These are phyloP conservation scores for Chiloscyllium plagiosum DNA, from an alignment of 2,113 vertebrate genomes.

Conservation along the genomic window DNA sequence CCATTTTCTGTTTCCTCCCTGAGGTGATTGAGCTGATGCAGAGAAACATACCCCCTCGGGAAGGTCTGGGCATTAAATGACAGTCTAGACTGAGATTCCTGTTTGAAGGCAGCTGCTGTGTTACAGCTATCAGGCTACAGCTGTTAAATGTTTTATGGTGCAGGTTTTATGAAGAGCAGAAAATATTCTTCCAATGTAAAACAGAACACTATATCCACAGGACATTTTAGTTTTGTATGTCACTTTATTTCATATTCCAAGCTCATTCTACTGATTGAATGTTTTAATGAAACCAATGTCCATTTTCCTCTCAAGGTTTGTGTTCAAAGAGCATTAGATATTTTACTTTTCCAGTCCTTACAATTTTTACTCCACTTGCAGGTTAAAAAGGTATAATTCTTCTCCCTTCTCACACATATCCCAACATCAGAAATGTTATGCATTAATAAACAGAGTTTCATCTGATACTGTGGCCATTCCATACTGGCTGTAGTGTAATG, in stretches of 20 bases:
- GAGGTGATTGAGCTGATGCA: not conserved
- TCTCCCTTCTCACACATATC: not conserved
- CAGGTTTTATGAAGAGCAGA: slow-evolving; percentile 1
- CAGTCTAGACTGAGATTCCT: slow-evolving; percentile 13
- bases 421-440: not conserved
- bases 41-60: not conserved
- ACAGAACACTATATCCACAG: not conserved
- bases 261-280: not conserved
- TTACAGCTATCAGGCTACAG: not conserved
- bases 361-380: not conserved
- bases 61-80: not conserved
- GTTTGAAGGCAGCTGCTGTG: not conserved
- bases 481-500: not conserved
- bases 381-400: not conserved
- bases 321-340: not conserved
- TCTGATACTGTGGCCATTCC: not conserved
- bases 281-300: not conserved
- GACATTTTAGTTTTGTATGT: not conserved
- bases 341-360: not conserved
- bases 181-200: not conserved
- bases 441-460: not conserved
- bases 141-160: slow-evolving; percentile 22
- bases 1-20: not conserved
- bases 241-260: not conserved
- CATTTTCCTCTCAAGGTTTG: not conserved